A percentile compares a stretch with the other conserved stretches of the same genome.
These are phyloP conservation scores for Lysiphlebus fabarum DNA, from an alignment of 1,140 invertebrate species.

Conservation along the genomic window DNA sequence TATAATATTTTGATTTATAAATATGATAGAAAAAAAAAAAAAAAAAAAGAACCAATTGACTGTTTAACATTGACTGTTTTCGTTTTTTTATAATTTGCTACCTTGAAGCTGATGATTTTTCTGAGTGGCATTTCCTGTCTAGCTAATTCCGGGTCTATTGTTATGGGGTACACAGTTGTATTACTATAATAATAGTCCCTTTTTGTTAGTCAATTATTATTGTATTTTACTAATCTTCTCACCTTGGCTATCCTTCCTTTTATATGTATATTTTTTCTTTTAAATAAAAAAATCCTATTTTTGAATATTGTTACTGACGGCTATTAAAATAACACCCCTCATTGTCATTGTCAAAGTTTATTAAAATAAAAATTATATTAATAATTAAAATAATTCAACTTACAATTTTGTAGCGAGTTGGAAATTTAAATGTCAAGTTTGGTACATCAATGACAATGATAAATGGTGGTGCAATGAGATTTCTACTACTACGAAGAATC, in stretches of 20 bases:
- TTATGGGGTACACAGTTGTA: slow-evolving; percentile 27
- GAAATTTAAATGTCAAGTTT: slow-evolving; percentile 60
- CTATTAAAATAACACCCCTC: background rate
- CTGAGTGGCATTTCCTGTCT: slow-evolving; percentile 48
- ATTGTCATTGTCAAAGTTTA: no score
- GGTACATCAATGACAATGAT: slow-evolving; percentile 59
- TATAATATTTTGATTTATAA: background rate
- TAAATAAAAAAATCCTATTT: background rate
- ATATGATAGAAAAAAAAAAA: background rate
- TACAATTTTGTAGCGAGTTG: slow-evolving; percentile 56
- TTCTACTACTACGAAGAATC: slow-evolving; percentile 55
- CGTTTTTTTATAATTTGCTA: slow-evolving; percentile 25
- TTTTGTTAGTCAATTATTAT: slow-evolving; percentile 54
- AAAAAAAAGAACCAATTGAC: background rate
- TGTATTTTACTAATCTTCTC: slow-evolving; percentile 52
- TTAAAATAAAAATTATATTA: no score
- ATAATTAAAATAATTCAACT: slow-evolving; percentile 25
- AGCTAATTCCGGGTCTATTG: slow-evolving; percentile 41
- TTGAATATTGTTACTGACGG: background rate
- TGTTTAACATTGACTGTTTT: no score
- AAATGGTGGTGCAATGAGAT: slow-evolving; percentile 61
- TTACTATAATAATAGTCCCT: slow-evolving; percentile 25
- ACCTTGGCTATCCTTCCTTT: slow-evolving; percentile 41
- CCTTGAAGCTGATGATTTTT: slow-evolving; percentile 49
- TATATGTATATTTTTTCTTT: no score